Conservation (phyloP, 2,888 invertebrate species). For the Entomobrya proxima region DNA sequence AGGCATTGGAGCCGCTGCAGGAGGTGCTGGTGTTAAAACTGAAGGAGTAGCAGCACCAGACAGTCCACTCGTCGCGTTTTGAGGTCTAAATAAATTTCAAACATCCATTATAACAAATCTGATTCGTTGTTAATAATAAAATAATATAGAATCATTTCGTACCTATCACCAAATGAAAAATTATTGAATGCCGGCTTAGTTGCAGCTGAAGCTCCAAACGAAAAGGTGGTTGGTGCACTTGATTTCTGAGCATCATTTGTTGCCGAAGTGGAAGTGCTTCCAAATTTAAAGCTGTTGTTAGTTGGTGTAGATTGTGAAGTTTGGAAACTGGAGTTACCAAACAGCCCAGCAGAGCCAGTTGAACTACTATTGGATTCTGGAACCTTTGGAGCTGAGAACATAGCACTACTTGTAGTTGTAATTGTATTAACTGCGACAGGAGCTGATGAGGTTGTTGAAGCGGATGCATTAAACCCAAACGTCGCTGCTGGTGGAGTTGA, state of each 20-base stretch:
- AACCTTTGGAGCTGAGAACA: not conserved
- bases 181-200: conserved; percentile 32
- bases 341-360: not conserved
- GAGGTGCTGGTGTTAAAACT: conserved; percentile 6
- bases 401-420: not conserved
- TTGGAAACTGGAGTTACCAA: conserved; percentile 20
- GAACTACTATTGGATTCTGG: conserved; percentile 2
- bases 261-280: not conserved
- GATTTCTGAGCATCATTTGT: conserved; percentile 34
- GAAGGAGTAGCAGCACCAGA: conserved; percentile 9
- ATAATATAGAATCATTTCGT: not conserved
- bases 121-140: not conserved
- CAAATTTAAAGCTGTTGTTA: conserved; percentile 32
- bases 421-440: not conserved
- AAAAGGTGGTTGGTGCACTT: conserved; percentile 13
- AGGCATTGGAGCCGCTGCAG: conserved; percentile 20
- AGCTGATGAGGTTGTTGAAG: conserved; percentile 1
- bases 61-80: not conserved
- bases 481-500: not conserved
- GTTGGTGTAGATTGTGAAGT: conserved; percentile 11
- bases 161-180: conserved; percentile 50
- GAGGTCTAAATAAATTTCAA: conserved; percentile 18
- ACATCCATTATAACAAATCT: not conserved
- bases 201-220: conserved; percentile 22
- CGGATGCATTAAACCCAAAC: conserved; percentile 32